Conservation (phyloP, 2,113 vertebrate species). For the Corvus moneduloides region DNA sequence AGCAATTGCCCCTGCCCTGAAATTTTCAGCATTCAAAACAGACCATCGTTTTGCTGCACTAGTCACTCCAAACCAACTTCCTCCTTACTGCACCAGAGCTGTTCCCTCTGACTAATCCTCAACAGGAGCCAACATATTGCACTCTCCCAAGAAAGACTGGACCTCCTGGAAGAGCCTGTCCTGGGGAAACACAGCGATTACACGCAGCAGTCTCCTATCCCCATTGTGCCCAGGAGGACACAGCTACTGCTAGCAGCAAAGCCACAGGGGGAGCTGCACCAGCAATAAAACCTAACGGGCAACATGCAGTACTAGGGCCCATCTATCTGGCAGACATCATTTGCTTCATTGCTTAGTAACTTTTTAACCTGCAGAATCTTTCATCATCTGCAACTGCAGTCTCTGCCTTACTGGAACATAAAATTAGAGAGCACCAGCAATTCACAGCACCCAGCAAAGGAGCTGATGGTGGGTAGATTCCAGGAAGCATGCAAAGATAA, state of each 20-base stretch:
- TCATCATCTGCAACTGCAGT: background rate
- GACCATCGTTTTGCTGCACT: background rate
- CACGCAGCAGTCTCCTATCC: accelerated
- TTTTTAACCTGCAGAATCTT: background rate
- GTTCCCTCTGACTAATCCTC: background rate
- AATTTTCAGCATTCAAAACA: background rate
- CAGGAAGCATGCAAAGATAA: background rate
- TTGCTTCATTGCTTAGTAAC: background rate
- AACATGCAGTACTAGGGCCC: background rate
- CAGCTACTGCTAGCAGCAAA: background rate
- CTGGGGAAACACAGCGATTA: background rate
- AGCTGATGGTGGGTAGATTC: background rate
- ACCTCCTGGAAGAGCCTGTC: background rate
- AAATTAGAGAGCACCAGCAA: background rate
- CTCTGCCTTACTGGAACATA: background rate
- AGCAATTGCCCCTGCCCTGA: background rate
- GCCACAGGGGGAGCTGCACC: background rate
- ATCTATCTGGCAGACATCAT: background rate
- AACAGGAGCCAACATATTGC: background rate
- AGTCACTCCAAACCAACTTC: background rate
- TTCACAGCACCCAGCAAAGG: background rate
- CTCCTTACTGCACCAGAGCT: background rate
- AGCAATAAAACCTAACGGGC: background rate
- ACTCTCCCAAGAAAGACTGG: accelerated
- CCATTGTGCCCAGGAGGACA: background rate